Base-by-base conservation (phyloP, 2,888 invertebrate species). In the Timema podura region DNA sequence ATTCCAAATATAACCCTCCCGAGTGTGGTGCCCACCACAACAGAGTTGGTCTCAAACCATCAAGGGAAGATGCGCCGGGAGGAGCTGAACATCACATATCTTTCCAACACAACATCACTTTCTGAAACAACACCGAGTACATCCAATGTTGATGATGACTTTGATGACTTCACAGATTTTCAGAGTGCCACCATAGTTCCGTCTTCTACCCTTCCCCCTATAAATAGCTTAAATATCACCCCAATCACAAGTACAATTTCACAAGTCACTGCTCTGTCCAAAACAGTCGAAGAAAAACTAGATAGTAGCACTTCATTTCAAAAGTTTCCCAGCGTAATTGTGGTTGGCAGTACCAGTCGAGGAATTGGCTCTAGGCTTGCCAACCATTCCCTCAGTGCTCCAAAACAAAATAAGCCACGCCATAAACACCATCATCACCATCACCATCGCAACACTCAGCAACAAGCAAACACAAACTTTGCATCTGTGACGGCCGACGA, bases 101-200 rank as follows among this genome's bases (percentile, higher is more conserved):
- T 8, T 48, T 30, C 11, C 44, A 64, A 64, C 10, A 15, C n/a
- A n/a, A 44, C 47, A 16, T 13, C 11, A 44, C 54, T 64, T n/a
- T 30, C 30, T 30, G 30, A 30, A 30, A 30, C 30, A 30, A 3
- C 30, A 30, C 30, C 30, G 30, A 30, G 30, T 30, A 30, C n/a
- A 5, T 65, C 11, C 61, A 46, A 47, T 15, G 68, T 16, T 48
- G 68, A 65, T 54, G 72, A 68, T 61, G 70, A 70, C 65, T 74
- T 75, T 71, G 83, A 84, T 73, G 84, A 84, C 15, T 84, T 84
- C 74, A 81, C 82, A 0, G 84, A 85, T 47, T 84, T 84, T 73
- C 84, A 84, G 76, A 83, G 83, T 75, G 78, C 77, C 44, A 67
- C 72, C 8, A 51, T 51, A 11, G 51, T 16, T 49, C 47, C 66